A percentile compares a stretch with the other conserved stretches of the same genome.
These are phyloP conservation scores for Melanotaenia boesemani DNA, from an alignment of 2,797 vertebrate species.

Conservation along the genomic window DNA sequence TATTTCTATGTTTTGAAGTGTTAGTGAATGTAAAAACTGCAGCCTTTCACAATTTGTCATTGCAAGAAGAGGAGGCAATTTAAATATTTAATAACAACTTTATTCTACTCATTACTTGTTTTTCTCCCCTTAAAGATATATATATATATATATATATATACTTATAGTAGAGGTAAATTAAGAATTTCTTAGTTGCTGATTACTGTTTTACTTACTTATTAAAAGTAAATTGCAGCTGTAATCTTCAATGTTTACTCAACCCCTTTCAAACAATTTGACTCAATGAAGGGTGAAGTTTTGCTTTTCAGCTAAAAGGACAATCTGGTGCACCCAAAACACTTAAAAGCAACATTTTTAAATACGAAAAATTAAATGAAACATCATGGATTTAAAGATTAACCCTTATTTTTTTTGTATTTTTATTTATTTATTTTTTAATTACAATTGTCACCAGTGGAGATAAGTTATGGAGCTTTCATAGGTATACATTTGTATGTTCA, in stretches of 20 bases:
- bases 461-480: conserved; percentile 42
- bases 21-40: not conserved
- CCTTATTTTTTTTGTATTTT: not conserved
- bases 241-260: not conserved
- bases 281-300: not conserved
- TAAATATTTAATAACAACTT: too few relatives aligned
- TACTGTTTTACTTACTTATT: too few relatives aligned
- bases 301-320: not conserved
- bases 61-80: not conserved
- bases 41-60: not conserved
- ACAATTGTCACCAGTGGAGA: conserved; percentile 15
- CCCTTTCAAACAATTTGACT: not conserved
- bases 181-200: too few relatives aligned
- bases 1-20: not conserved
- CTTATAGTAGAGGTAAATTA: too few relatives aligned
- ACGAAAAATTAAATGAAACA: not conserved
- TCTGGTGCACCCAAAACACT: not conserved
- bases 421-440: not conserved
- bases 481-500: conserved; percentile 54
- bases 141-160: too few relatives aligned
- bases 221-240: not conserved
- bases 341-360: not conserved
- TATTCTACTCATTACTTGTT: too few relatives aligned
- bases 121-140: too few relatives aligned
- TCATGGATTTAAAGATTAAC: not conserved